Base-by-base conservation (phyloP, 1,140 invertebrate genomes). In the Scaptomyza hsui region DNA sequence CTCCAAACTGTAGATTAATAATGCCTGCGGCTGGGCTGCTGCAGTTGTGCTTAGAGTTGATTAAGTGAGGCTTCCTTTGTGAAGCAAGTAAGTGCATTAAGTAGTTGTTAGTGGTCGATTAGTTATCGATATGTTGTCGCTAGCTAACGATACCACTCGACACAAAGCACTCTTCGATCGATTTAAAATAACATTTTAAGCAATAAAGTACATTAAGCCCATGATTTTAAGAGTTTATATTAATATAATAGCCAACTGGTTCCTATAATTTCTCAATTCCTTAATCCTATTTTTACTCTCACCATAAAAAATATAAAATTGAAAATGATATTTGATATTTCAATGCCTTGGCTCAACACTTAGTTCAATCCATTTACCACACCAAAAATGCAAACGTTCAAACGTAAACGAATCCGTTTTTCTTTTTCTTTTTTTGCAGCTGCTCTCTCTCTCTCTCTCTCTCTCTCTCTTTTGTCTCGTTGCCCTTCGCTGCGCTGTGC, bases 321-420 rank as follows among this genome's bases (percentile, higher is more conserved):
- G 7, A 29, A 9, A 9, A 29, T 9, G 6, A 29, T 10, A 9
- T 29, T 29, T 29, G 26, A 29, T 29, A 29, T 29, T 29, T 29
- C 26, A 21, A 21, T 21, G 19, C 4, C 19, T 21, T 29, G 26
- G 5, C 6, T 29, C 6, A 37, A 37, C 32, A n/a, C 32, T 37
- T n/a, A 12, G n/a, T 37, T 37, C 32, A 37, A 37, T 37, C 32
- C 2, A 37, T 37, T 37, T n/a, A 37, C 12, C 10, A n/a, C 3
- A 37, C 12, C n/a, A 37, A 37, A 29, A 29, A 29, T 9, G 6
- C 26, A 29, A 29, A 29, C 7, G 12, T 37, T 12, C 32, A 37
- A 21, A 29, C 39, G n/a, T 55, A 39, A 57, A 29, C 55, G 41
- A 57, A 44, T 44, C 39, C 39, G 29, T 12, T 55, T 45, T 52